Conservation (phyloP, 2,113 vertebrate genomes). For the Cepphus grylle region DNA sequence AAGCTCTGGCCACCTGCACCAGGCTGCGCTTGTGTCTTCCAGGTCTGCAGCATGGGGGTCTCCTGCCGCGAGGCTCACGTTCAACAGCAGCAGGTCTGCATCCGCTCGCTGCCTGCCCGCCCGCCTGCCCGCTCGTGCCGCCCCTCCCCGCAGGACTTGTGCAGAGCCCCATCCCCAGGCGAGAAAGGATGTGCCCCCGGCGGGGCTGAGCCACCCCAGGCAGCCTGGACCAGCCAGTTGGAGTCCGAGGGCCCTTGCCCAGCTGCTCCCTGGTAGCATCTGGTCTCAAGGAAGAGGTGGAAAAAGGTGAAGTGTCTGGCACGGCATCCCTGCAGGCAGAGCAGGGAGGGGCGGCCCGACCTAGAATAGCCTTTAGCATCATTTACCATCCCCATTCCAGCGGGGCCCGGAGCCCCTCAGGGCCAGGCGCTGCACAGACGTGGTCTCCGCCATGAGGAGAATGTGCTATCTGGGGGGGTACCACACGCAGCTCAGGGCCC, state of each 20-base stretch:
- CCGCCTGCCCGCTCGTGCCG: neutral
- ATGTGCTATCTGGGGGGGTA: neutral
- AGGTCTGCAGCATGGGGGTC: constrained; percentile 70
- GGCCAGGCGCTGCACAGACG: neutral
- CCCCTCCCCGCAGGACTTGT: constrained; percentile 52
- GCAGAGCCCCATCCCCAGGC: constrained; percentile 32
- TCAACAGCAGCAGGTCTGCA: constrained; percentile 50
- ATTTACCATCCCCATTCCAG: neutral
- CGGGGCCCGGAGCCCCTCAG: neutral
- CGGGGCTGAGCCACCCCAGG: neutral
- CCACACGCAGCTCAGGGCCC: neutral
- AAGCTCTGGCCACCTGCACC: neutral
- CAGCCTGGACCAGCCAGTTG: neutral
- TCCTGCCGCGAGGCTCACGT: neutral
- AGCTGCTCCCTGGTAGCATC: constrained; percentile 6
- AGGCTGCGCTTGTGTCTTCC: neutral
- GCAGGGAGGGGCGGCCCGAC: constrained; percentile 13
- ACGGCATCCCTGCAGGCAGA: neutral
- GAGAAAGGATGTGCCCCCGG: neutral
- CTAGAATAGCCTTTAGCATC: constrained; percentile 20
- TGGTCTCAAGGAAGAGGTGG: constrained; percentile 27
- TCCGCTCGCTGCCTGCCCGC: constrained; percentile 8
- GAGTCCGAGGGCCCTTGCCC: neutral
- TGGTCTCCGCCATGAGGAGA: neutral
- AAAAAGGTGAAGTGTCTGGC: neutral